Base-by-base conservation (phyloP, 2,113 vertebrate species). In the Miniopterus natalensis region DNA sequence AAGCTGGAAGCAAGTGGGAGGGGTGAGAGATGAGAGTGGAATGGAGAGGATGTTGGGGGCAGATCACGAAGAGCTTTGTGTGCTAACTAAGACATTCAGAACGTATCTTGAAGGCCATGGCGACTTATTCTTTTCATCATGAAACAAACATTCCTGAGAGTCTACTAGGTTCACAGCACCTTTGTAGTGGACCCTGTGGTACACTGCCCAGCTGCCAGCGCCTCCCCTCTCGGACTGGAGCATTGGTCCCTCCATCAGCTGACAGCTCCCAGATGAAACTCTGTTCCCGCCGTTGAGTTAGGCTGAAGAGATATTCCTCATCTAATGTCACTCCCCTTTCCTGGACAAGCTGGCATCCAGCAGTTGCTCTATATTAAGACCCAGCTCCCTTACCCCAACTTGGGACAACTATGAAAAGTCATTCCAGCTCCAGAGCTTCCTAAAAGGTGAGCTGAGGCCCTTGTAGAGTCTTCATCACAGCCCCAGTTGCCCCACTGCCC, bases 161-260 rank as follows among this genome's bases (percentile, higher is more conserved):
- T 66, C 78, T 77, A 3, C n/a, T n/a, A 9, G 3, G 70, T 21
- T 11, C 31, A 23, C 3, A 65, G 47, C 6, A n/a, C 29, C 63
- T 65, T 66, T 8, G 23, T 5, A 4, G 18, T 3, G 8, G 59
- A 36, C 14, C 23, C 47, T 2, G 9, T 1, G 42, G 31, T 20
- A 3, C 21, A 4, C 71, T 20, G 0, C 70, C 29, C 40, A 47
- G 45, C 6, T 0, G 2, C 75, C 57, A 0, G 2, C 0, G 8
- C 14, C 49, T 63, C 25, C 5, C 4, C 27, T 10, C 31, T 25
- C 47, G 18, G 57, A 17, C 18, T 7, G 21, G 65, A 53, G 17
- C 75, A 31, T 3, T n/a, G 27, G 11, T 7, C 61, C 23, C 53
- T 27, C 55, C 11, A 42, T 49, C 0, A 66, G 49, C 55, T 86